Base-by-base conservation (phyloP, 2,797 vertebrate species). In the Silurus lanzhouensis region DNA sequence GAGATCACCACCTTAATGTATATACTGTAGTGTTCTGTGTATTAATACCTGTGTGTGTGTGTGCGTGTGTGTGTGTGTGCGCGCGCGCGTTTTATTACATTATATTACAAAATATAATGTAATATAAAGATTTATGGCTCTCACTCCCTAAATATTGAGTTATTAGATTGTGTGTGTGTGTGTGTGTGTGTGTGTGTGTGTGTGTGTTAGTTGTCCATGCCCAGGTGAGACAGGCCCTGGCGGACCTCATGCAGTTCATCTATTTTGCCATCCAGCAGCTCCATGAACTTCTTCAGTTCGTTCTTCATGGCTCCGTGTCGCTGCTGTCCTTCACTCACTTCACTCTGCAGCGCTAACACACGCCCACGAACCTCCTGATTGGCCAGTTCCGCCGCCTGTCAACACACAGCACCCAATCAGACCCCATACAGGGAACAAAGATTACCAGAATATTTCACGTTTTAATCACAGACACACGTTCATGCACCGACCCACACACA, bases 191-290 rank as follows among this genome's bases (percentile, higher is more conserved):
- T 71, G 83, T 8, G 25, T 46, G 79, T 10, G n/a, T 64, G 78
- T 46, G 46, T 44, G 61, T 52, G 71, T 86, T 83, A 98, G 93
- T 97, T 97, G 91, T 98, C 97, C 3, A 94, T 82, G 55, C 97
- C 97, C 66, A 99, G 93, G 94, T 96, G 97, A 87, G 98, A 98
- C 67, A 99, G 96, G 83, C 96, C 97, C 91, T 97, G 94, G 87
- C 98, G 96, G 92, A 99, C 97, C 93, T 99, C 97, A 0, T 99
- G 98, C 90, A 99, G 95, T 93, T 98, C 98, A 14, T 99, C 97
- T 38, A 99, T 97, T 93, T 98, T 99, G 38, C 97, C 97, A 0
- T 99, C 98, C 90, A 99, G 93, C 90, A 97, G 92, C 87, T 98
- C 97, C 95, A 99, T 96, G 93, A 98, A 97, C 94, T 95, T 97